Evolutionary conservation across 2,888 invertebrate genomes (phyloP).

Genomic region (Drosophila rubida): DNA sequence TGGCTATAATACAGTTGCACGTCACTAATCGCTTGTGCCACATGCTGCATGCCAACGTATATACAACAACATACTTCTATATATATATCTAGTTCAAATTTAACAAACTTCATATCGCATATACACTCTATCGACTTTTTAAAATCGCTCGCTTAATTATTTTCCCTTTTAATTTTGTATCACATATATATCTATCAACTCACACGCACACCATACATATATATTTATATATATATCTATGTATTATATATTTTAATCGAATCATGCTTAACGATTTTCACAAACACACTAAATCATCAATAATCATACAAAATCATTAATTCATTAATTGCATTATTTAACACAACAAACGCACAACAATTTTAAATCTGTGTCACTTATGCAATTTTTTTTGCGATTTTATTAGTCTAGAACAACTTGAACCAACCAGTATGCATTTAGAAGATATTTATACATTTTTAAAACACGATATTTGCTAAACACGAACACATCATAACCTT

Average conservation of each 20-base stretch:
- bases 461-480: conserved; percentile 7
- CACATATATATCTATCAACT: conserved; percentile 6
- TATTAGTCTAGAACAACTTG: conserved; percentile 23
- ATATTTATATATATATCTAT: background rate
- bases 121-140: conserved; percentile 28
- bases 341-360: background rate
- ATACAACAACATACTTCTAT: background rate
- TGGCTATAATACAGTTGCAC: conserved; percentile 25
- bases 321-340: conserved; percentile 7
- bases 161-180: conserved; percentile 40
- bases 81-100: conserved; percentile 8
- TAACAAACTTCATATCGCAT: background rate
- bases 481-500: conserved; percentile 5
- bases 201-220: background rate
- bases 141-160: conserved; percentile 13
- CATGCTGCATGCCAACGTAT: background rate
- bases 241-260: conserved; percentile 23
- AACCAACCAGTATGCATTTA: conserved; percentile 13
- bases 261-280: background rate
- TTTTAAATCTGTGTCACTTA: conserved; percentile 47
- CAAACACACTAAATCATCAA: background rate
- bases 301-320: background rate
- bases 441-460: conserved; percentile 42
- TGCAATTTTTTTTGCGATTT: conserved; percentile 43
- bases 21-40: conserved; percentile 28